Percentiles rank a stretch among this genome's conserved stretches.
Evolutionary conservation across 1,140 invertebrate genomes (phyloP).

Genomic region (Helicoverpa armigera): DNA sequence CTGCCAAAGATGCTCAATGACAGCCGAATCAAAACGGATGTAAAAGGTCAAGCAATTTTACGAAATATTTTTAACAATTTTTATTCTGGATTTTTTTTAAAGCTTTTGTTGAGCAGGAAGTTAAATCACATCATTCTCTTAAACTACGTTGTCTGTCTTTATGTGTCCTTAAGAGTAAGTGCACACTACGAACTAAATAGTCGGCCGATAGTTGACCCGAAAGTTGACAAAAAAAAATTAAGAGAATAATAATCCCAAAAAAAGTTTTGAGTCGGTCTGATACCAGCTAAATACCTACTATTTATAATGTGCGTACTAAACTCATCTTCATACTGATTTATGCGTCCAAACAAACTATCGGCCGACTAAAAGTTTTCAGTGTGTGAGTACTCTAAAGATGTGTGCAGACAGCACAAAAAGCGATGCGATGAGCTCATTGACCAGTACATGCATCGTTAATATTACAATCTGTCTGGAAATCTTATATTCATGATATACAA

Average conservation of each 20-base stretch:
- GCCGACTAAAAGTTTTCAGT: too few species aligned
- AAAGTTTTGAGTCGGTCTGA: too few species aligned
- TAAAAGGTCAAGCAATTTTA: constrained; percentile 7
- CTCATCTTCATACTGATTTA: too few species aligned
- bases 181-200: too few species aligned
- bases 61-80: not conserved
- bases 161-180: not conserved
- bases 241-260: too few species aligned
- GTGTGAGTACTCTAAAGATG: not conserved
- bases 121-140: not conserved
- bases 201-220: too few species aligned
- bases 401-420: not conserved
- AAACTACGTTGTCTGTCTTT: not conserved
- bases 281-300: too few species aligned
- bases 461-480: not conserved
- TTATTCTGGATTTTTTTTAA: not conserved
- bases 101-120: not conserved
- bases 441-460: constrained; percentile 7
- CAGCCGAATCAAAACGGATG: not conserved
- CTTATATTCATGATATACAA: constrained; percentile 1
- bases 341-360: too few species aligned
- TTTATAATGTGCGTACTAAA: too few species aligned
- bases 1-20: too few species aligned
- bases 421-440: constrained; percentile 15
- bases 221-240: too few species aligned